Base-by-base conservation (phyloP, 2,113 vertebrate species). In the Cephalopterus ornatus region DNA sequence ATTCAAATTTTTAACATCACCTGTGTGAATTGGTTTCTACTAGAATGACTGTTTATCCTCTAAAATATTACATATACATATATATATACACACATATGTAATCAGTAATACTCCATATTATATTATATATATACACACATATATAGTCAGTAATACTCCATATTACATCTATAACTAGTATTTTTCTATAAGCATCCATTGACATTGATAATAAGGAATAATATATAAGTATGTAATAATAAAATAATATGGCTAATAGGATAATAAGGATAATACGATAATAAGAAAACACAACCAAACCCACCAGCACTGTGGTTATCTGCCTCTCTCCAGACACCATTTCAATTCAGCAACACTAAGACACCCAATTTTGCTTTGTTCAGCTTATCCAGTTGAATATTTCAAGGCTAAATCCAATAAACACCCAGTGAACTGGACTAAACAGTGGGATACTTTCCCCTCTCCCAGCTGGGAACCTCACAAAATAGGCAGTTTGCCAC, bases 151-250 rank as follows among this genome's bases (percentile, higher is more conserved):
- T 44, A 44, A 44, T 44, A 44, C 42, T 27, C 27, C 44, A 41
- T 41, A 41, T 41, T 41, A 21, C 13, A 70, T 39, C 26, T 46
- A 1, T 62, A 53, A 27, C 2, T 46, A 26, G 3, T 24, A 50
- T 58, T 78, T 68, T 24, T 39, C 42, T 73, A 28, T 32, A 83
- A 41, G 53, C 14, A 37, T 8, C 11, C 6, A 41, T 4, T 30
- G 26, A 47, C 47, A 47, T 18, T 21, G 24, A 41, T 47, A 47
- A 30, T 24, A n/a, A 46, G 4, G 19, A 39, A 30, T 53, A 13
- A n/a, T n/a, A 62, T 7, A 0, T n/a, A 0, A 2, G 7, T 10
- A 12, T 49, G 23, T 12, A 14, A 24, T 24, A 50, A 18, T 52
- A 27, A 50, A 59, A 70, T 12, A 52, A 37, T 24, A 24, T 24